Evolutionary conservation across 2,797 vertebrate genomes (phyloP).

Genomic region (Oreochromis grahami): DNA sequence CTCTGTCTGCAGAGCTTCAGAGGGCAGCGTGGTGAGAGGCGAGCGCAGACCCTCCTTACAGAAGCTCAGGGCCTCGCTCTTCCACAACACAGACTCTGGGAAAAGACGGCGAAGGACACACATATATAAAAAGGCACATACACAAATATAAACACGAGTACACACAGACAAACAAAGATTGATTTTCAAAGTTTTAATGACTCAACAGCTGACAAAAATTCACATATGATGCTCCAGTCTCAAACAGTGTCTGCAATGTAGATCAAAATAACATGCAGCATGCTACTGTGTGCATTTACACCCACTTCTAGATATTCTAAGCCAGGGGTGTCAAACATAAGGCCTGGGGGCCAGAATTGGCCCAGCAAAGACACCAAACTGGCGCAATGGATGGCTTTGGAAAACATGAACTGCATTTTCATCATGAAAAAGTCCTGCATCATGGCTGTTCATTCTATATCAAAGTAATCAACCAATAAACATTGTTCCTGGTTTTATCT

Average conservation of each 20-base stretch:
- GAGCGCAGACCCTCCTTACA: constrained; percentile 85
- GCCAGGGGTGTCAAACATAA: neutral
- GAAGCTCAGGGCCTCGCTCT: constrained; percentile 85
- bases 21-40: constrained; percentile 71
- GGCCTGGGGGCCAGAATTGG: neutral
- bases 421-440: neutral
- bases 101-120: neutral
- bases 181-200: constrained; percentile 54
- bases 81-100: constrained; percentile 88
- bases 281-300: neutral
- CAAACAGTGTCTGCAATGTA: constrained; percentile 61
- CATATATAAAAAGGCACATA: neutral
- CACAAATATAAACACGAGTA: neutral
- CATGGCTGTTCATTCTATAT: neutral
- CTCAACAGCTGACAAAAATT: constrained; percentile 52
- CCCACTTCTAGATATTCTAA: neutral
- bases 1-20: constrained; percentile 87
- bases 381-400: neutral
- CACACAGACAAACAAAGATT: constrained; percentile 25
- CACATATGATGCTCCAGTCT: constrained; percentile 9
- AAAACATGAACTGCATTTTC: neutral
- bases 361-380: neutral
- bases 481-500: neutral
- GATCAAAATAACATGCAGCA: constrained; percentile 43
- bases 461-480: neutral